Conservation (phyloP, 2,113 vertebrate genomes). For the Phylloscopus trochilus region DNA sequence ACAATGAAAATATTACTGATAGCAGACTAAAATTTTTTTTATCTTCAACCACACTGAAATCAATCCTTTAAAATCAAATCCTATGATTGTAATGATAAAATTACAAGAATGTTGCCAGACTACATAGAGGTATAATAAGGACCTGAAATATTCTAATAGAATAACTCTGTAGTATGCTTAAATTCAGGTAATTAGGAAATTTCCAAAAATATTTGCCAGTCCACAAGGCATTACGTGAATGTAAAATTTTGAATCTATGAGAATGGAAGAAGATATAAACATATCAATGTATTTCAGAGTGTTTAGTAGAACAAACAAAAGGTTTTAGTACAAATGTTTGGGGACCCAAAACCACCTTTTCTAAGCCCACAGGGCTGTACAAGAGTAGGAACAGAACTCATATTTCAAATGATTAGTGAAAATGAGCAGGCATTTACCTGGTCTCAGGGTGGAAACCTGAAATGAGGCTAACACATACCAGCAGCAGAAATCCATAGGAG, state of each 20-base stretch:
- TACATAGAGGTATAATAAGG: not conserved
- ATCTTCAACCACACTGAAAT: not conserved
- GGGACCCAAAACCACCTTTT: not conserved
- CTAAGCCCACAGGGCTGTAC: rapidly evolving
- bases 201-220: not conserved
- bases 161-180: not conserved
- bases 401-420: not conserved
- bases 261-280: not conserved
- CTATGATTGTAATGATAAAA: not conserved
- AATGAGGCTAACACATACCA: not conserved
- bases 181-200: not conserved
- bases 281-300: not conserved
- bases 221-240: not conserved
- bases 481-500: not conserved
- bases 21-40: not conserved
- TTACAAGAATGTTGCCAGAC: not conserved
- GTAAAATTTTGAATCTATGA: not conserved
- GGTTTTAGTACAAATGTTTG: not conserved
- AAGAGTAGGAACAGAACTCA: not conserved
- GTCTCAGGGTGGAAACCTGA: not conserved
- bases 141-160: not conserved
- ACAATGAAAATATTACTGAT: not conserved
- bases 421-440: not conserved
- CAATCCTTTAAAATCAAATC: not conserved
- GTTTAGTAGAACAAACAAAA: not conserved